Base-by-base conservation (phyloP, 2,797 vertebrate genomes). In the Spinibarbus caldwelli region DNA sequence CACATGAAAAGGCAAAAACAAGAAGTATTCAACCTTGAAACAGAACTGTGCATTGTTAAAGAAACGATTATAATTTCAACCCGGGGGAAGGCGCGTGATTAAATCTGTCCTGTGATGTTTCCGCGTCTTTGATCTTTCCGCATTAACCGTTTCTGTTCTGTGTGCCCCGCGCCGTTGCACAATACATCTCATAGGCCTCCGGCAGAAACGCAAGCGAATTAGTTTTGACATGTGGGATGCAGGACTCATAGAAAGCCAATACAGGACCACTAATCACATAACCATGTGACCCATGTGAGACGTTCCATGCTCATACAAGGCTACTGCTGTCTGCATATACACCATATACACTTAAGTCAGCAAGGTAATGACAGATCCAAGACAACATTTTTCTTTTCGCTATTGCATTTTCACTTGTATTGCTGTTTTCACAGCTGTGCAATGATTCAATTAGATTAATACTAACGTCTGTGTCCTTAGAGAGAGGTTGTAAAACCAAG, bases 101-200 rank as follows among this genome's bases (percentile, higher is more conserved):
- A 90, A 86, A 90, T 91, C 85, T 4, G 88, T 79, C 77, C 84
- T 85, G 81, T 92, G 90, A 93, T 92, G 91, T 93, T 93, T 93
- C 92, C 85, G 54, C 86, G 49, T 90, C 91, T 93, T 91, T 94
- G 91, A 93, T 93, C 89, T 88, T 82, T 59, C 73, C 2, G 34
- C n/a, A 66, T 93, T 91, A 90, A 91, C 90, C 84, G 86, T 91
- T 92, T 92, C 83, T 4, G 36, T 78, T 83, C 82, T 41, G 80
- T 71, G 36, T 71, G 36, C 6, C 45, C n/a, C 26, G n/a, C 43
- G n/a, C 85, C 38, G 52, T 64, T 75, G 75, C 68, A 64, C 72
- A 83, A 82, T 43, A 34, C 75, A 83, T 80, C 80, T 86, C 70
- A 64, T 68, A 68, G 76, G 83, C 86, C 88, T 87, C 67, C 23